Conservation (phyloP, 1,140 invertebrate genomes). For the Paraescarpia echinospica region DNA sequence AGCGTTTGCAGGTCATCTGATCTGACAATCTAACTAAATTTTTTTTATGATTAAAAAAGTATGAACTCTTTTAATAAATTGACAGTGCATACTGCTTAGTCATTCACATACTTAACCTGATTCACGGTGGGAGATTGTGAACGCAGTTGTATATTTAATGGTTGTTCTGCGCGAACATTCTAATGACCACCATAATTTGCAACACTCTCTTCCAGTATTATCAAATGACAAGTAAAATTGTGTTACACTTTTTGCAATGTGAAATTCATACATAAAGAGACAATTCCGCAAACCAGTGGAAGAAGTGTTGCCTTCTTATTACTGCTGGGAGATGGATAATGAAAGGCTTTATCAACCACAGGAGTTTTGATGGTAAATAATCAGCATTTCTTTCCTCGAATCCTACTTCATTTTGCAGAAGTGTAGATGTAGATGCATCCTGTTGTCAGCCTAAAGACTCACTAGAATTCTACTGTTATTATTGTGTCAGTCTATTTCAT, state of each 20-base stretch:
- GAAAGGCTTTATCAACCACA: neutral
- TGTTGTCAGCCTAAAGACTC: too few relatives aligned
- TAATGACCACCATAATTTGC: neutral
- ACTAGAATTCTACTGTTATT: too few relatives aligned
- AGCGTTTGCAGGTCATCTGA: too few relatives aligned
- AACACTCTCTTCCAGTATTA: neutral
- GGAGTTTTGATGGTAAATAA: neutral
- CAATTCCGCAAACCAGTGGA: too few relatives aligned
- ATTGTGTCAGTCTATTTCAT: too few relatives aligned
- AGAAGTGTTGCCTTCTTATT: too few relatives aligned
- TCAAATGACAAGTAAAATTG: neutral
- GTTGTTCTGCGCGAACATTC: neutral
- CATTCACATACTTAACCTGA: too few relatives aligned
- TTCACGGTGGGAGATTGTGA: too few relatives aligned
- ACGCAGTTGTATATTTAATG: too few relatives aligned
- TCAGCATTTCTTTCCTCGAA: neutral
- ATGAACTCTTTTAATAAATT: too few relatives aligned
- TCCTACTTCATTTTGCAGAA: neutral
- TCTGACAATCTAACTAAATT: too few relatives aligned
- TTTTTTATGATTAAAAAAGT: too few relatives aligned
- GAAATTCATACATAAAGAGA: neutral
- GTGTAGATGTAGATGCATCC: neutral
- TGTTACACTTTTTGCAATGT: neutral
- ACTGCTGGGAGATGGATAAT: neutral
- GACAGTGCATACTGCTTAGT: neutral